Evolutionary conservation across 2,113 vertebrate genomes (phyloP).

Genomic region (Microcebus lehilahytsara): DNA sequence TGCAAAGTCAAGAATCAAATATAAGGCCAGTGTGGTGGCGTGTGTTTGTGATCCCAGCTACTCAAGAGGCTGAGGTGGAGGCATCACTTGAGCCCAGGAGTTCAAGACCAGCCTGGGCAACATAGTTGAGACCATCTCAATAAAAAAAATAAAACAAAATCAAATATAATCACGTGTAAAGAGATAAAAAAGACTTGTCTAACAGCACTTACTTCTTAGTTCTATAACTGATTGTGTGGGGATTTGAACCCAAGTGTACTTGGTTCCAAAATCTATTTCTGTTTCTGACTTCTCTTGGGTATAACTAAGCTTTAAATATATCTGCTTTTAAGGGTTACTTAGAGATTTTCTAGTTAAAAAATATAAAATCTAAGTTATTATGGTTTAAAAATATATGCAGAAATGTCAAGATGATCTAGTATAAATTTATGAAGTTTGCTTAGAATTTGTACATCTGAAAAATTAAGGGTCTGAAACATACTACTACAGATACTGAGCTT

Average conservation of each 20-base stretch:
- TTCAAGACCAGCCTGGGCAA: too few relatives aligned
- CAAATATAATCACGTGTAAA: constrained; percentile 20
- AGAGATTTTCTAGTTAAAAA: neutral
- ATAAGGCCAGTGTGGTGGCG: too few relatives aligned
- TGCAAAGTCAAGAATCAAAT: neutral
- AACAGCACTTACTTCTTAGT: neutral
- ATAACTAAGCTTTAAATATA: neutral
- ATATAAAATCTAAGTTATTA: constrained; percentile 23
- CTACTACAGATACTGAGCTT: neutral
- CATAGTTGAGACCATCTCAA: too few relatives aligned
- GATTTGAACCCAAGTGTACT: neutral
- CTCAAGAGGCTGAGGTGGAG: too few relatives aligned
- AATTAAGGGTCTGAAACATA: neutral
- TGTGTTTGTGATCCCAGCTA: too few relatives aligned
- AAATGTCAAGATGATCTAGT: neutral
- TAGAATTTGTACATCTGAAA: constrained; percentile 27
- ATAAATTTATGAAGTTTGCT: neutral
- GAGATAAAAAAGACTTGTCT: neutral
- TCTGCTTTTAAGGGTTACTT: neutral
- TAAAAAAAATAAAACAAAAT: neutral
- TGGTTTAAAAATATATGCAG: neutral
- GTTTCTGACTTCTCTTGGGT: constrained; percentile 5
- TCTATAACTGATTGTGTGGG: neutral
- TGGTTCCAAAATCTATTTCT: neutral
- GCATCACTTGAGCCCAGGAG: too few relatives aligned